phyloP scores from a whole-genome alignment of 2,797 vertebrate species.

The Rhinogobio ventralis region DNA sequence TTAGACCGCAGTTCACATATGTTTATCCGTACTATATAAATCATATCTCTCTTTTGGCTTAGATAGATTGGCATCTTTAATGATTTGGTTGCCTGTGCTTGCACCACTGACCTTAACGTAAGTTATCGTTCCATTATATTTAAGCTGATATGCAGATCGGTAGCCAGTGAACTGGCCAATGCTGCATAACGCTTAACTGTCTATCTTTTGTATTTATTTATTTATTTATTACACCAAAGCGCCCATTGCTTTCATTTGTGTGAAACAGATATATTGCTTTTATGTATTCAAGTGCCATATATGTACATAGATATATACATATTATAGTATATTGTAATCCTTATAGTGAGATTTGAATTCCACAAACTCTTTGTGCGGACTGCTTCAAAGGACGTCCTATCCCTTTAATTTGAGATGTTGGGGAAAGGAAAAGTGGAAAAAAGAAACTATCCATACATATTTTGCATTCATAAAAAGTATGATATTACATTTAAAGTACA shows the following conservation, averaged over 20 bases:
- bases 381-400: slow-evolving; percentile 33
- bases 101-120: slow-evolving; percentile 86
- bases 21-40: slow-evolving; percentile 16
- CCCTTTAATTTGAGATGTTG: slow-evolving; percentile 50
- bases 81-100: slow-evolving; percentile 80
- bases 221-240: slow-evolving; percentile 61
- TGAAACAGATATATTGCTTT: slow-evolving; percentile 54
- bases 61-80: slow-evolving; percentile 51
- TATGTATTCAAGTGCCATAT: slow-evolving; percentile 70
- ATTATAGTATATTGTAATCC: slow-evolving; percentile 55
- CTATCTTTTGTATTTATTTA: slow-evolving; percentile 53
- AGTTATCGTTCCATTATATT: slow-evolving; percentile 69
- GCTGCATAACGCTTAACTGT: slow-evolving; percentile 51
- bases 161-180: slow-evolving; percentile 48
- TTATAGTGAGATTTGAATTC: slow-evolving; percentile 58
- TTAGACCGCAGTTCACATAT: slow-evolving; percentile 7
- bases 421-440: slow-evolving; percentile 31
- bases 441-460: slow-evolving; percentile 24
- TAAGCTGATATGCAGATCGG: slow-evolving; percentile 56
- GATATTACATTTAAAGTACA: slow-evolving; percentile 19
- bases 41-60: slow-evolving; percentile 47
- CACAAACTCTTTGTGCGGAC: slow-evolving; percentile 50
- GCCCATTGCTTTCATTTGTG: slow-evolving; percentile 63
- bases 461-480: slow-evolving; percentile 41
- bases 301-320: slow-evolving; percentile 65